A percentile compares a stretch with the other conserved stretches of the same genome.
These are phyloP conservation scores for Hypotaenidia okinawae DNA, from an alignment of 2,797 vertebrate genomes.

Conservation along the genomic window DNA sequence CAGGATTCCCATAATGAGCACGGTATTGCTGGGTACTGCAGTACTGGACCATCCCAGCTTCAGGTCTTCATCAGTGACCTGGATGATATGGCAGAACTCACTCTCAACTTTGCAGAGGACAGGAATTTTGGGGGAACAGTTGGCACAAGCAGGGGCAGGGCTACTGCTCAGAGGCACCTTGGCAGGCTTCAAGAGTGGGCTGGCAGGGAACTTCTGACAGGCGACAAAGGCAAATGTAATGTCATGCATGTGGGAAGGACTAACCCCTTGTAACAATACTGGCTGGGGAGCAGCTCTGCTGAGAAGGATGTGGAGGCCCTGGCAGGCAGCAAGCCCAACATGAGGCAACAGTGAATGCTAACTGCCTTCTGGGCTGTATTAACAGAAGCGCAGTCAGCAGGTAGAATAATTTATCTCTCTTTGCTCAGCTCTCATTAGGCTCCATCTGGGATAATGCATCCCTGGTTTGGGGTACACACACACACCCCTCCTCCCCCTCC, in stretches of 20 bases:
- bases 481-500: too few species aligned
- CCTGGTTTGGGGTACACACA: not conserved
- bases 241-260: accelerated
- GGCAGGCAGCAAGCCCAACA: not conserved
- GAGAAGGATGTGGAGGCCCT: accelerated
- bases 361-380: not conserved
- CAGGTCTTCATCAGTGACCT: not conserved
- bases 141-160: not conserved
- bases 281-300: not conserved
- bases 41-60: too few species aligned
- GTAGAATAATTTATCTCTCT: not conserved
- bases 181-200: not conserved
- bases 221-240: not conserved
- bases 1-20: not conserved
- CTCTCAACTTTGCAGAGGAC: not conserved
- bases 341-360: not conserved
- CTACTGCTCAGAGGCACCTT: not conserved
- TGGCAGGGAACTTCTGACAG: not conserved
- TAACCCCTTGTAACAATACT: not conserved
- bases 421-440: not conserved
- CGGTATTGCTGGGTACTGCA: not conserved
- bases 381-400: not conserved
- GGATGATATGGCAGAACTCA: not conserved
- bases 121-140: not conserved
- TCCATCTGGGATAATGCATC: not conserved